Evolutionary conservation across 2,888 invertebrate genomes (phyloP).

Genomic region (Gastracanthus pulcherrimus): DNA sequence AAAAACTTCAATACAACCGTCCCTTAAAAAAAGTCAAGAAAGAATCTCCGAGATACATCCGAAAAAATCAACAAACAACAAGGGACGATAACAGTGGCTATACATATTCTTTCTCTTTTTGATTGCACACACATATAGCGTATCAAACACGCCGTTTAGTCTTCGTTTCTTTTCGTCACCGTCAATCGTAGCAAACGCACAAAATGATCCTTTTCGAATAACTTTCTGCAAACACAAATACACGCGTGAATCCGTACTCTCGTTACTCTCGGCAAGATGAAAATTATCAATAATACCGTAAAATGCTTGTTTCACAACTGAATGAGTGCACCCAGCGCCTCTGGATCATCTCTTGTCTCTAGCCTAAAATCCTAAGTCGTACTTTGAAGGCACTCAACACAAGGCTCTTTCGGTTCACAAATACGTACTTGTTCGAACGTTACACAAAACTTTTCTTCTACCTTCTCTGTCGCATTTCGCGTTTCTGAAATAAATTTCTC

Average conservation of each 20-base stretch:
- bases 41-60: neutral
- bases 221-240: neutral
- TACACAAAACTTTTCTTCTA: constrained; percentile 14
- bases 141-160: neutral
- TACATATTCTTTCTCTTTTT: constrained; percentile 7
- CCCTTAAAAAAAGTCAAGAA: neutral
- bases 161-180: neutral
- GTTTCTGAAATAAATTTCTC: neutral
- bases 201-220: neutral
- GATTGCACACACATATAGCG: constrained; percentile 26
- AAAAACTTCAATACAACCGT: constrained; percentile 2
- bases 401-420: constrained; percentile 76
- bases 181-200: neutral
- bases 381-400: constrained; percentile 77
- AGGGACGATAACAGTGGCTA: constrained; percentile 26
- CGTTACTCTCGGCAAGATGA: constrained; percentile 59
- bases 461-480: constrained; percentile 18
- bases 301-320: constrained; percentile 72
- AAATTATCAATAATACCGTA: constrained; percentile 70
- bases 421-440: constrained; percentile 56
- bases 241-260: constrained; percentile 49
- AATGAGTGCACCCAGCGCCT: constrained; percentile 75
- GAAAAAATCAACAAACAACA: constrained; percentile 4
- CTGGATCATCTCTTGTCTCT: constrained; percentile 62
- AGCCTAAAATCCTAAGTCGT: constrained; percentile 76